Evolutionary conservation across 2,888 invertebrate species (phyloP), one percentile per base, ranked within the genome.

Genomic region (Sinodicranocentrus sp.): DNA sequence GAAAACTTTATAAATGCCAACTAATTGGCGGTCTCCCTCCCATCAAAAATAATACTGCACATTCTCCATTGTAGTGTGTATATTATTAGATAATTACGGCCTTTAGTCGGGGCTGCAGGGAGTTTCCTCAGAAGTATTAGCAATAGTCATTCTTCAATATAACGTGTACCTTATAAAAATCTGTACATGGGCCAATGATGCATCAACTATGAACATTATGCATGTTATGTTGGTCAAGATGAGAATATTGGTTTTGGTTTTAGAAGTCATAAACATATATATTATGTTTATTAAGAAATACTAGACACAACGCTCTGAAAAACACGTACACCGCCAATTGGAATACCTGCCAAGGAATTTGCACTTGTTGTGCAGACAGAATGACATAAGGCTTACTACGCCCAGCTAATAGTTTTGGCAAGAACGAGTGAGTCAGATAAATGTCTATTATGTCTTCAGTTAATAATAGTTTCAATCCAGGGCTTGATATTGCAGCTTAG

Each of bases 401-500:
- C 73, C 73, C 73, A 73, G 48, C 61, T 73, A 73, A 73, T 73
- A 73, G 73, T 25, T 73, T 73, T 61, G 59, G 26, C 61, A 73
- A 61, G 73, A 61, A 23, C 61, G 48, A 23, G 8, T 26, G 25
- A 57, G 57, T 54, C 17, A 26, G 71, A 15, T 57, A 57, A 71
- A 71, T 54, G 21, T 19, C 71, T 57, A 57, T 57, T 57, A 23
- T 52, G 13, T n/a, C 17, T 70, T 70, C 26, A n/a, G 26, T 26
- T 70, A 70, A 52, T 70, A 70, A 70, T 52, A 28, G 70, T 54
- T 52, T 70, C 52, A 70, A 28, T 70, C 28, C 70, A 52, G n/a
- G 19, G 23, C n/a, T n/a, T n/a, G n/a, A n/a, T n/a, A n/a, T n/a
- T n/a, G n/a, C n/a, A n/a, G n/a, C n/a, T 52, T 52, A 52, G 5